phyloP scores from a whole-genome alignment of 1,140 invertebrate species.

The Macrosteles quadrilineatus region DNA sequence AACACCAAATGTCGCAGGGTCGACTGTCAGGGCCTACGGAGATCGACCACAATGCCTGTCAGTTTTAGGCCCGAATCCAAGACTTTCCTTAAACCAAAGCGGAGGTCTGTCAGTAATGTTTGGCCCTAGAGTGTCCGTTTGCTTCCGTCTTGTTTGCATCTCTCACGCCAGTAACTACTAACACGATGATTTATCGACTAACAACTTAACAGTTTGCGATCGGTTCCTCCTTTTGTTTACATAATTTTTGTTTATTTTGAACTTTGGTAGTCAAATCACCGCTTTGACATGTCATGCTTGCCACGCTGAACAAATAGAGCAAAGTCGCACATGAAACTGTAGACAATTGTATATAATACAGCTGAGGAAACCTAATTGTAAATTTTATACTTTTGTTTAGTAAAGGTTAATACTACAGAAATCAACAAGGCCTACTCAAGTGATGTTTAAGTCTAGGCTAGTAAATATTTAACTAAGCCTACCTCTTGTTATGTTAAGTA shows the following conservation, averaged over 20 bases:
- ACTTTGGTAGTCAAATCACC: background rate
- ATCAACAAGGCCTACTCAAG: too few species aligned
- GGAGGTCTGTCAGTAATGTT: constrained; percentile 31
- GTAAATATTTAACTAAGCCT: background rate
- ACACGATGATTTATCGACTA: background rate
- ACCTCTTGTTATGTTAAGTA: background rate
- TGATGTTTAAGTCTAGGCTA: too few species aligned
- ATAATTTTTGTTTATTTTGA: background rate
- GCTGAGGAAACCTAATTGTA: too few species aligned
- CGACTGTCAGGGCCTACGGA: background rate
- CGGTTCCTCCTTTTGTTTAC: background rate
- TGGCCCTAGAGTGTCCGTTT: constrained; percentile 6
- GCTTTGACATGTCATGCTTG: constrained; percentile 5
- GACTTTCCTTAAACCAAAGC: constrained; percentile 27
- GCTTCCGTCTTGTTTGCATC: constrained; percentile 8
- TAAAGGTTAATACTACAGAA: too few species aligned
- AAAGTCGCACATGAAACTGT: background rate
- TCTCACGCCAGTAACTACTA: constrained; percentile 5
- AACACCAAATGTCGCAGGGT: background rate
- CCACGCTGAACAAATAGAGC: background rate
- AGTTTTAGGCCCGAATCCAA: constrained; percentile 29
- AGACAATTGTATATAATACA: too few species aligned
- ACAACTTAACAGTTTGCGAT: background rate
- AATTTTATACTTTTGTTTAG: too few species aligned
- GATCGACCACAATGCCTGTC: constrained; percentile 33